Base-by-base conservation (phyloP, 2,888 invertebrate species). In the Andrena bicolor region DNA sequence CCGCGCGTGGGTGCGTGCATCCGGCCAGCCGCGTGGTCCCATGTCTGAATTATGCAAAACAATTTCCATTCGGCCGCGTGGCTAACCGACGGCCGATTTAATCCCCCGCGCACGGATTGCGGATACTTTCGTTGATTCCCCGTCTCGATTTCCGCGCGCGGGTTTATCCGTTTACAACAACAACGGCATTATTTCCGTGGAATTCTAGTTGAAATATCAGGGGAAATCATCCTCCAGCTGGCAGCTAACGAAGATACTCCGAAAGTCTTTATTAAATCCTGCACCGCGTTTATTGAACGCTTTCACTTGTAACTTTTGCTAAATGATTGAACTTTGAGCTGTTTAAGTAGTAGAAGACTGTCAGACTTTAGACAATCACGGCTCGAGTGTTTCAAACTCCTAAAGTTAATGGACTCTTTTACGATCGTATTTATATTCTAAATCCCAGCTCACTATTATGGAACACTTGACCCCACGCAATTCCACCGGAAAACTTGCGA, bases 11-110 rank as follows among this genome's bases (percentile, higher is more conserved):
- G 56, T 56, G 23, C 68, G 32, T 32, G 48, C 26, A n/a, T n/a
- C 23, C 48, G 53, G 56, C 53, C 53, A 56, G 53, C 23, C 20
- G 41, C n/a, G 26, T 23, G 32, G 7, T n/a, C n/a, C 53, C 49
- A 2, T n/a, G 26, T 65, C 70, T 76, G 35, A 80, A 72, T 78
- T 80, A 78, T 78, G 66, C 56, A 78, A 72, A 80, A 63, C 66
- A 71, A 68, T 78, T 72, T 80, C 48, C 76, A 58, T 23, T 30
- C 60, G 56, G 23, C 23, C 41, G 13, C 69, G 20, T 8, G 70
- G 8, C 61, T 66, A 66, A 80, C 26, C 4, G 32, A 13, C 13
- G 49, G 32, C 26, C 49, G 32, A 63, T 78, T 68, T 80, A 26
- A 51, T 53, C 41, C 51, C 13, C 60, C 10, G 7, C 26, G 23